Base-by-base conservation (phyloP, 2,888 invertebrate genomes). In the Heliconius ethilla region DNA sequence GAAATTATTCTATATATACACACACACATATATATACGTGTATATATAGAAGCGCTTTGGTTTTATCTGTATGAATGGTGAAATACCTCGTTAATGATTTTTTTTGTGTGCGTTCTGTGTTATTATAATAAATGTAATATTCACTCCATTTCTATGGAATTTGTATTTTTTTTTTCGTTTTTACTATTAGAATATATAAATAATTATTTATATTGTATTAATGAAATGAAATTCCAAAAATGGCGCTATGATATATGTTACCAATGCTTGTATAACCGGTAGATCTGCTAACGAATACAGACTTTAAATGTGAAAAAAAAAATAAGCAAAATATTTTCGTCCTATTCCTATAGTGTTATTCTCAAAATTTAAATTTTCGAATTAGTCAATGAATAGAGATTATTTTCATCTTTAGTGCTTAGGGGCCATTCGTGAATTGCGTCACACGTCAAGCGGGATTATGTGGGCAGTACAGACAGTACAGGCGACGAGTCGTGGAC, bases 101-200 rank as follows among this genome's bases (percentile, higher is more conserved):
- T 85, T 83, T 86, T 83, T 87, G 84, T 79, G 70, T 86, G 85
- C 74, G 65, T 75, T 63, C 45, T 67, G 69, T 69, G 62, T 75
- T 63, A 62, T 45, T 3, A 86, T 85, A n/a, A 59, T 59, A 10
- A n/a, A 83, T 86, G 83, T 88, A 86, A 78, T 87, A 86, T 86
- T 86, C 87, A 85, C 87, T 86, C 85, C 84, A 88, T 89, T 87
- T 69, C 88, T 86, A 86, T 89, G 85, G 89, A 87, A 88, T 89
- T 51, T 88, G 86, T 89, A 75, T 63, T 72, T 80, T 80, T 45
- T 29, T 78, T 76, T 79, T 79, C 70, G 78, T 83, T 83, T 84
- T 82, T 86, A 85, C 62, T 86, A 84, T 84, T 87, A 86, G 84
- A 87, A 85, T 87, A 86, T 87, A 27, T 86, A 84, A 88, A n/a